Evolutionary conservation across 2,888 invertebrate genomes (phyloP).

Genomic region (Macrosiphum euphorbiae): DNA sequence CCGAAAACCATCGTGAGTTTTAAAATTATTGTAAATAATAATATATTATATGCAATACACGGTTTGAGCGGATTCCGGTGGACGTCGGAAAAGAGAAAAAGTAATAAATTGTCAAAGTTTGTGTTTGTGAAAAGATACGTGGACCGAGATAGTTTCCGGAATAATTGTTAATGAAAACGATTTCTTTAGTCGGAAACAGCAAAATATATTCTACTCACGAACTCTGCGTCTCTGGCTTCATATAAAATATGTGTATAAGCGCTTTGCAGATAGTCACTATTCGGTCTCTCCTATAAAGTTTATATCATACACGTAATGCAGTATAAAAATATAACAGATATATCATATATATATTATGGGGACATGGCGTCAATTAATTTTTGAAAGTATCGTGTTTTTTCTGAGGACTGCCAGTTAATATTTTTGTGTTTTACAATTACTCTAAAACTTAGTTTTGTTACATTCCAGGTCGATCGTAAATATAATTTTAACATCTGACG

Average conservation of each 20-base stretch:
- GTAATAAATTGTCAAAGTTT: neutral
- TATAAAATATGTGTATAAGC: neutral
- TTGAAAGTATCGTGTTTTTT: neutral
- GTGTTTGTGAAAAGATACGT: neutral
- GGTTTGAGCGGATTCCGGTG: neutral
- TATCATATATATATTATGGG: neutral
- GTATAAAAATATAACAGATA: neutral
- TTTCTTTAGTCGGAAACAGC: neutral
- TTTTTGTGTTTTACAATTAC: neutral
- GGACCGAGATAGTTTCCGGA: neutral
- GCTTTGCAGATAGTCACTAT: neutral
- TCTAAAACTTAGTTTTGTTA: neutral
- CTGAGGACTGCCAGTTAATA: neutral
- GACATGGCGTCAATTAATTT: neutral
- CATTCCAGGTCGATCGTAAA: neutral
- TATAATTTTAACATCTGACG: neutral
- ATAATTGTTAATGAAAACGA: constrained; percentile 13
- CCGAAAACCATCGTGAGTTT: neutral
- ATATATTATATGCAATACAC: neutral
- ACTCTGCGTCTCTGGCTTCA: neutral
- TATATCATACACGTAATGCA: neutral
- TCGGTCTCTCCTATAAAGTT: neutral
- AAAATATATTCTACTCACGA: neutral
- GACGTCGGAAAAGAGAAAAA: neutral
- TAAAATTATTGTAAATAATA: neutral